Conservation (phyloP, 23 tunicate species). For the Trididemnum nubilum region DNA sequence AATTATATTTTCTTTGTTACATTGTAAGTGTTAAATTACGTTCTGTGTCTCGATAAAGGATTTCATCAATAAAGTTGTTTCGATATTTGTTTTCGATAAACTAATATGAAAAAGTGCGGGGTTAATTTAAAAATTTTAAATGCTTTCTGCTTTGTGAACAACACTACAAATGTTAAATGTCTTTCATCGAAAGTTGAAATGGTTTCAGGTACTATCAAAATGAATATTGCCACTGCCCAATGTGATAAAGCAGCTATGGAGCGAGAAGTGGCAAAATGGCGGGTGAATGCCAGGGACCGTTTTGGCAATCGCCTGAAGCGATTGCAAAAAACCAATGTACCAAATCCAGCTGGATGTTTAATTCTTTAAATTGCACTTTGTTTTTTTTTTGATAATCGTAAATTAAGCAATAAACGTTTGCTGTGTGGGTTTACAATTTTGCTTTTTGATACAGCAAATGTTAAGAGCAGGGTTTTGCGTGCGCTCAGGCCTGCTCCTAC, state of each 20-base stretch:
- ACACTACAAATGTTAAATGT: background rate
- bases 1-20: background rate
- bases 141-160: background rate
- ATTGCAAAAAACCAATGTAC: background rate
- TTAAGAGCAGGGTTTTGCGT: too few species aligned
- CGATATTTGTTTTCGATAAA: too few species aligned
- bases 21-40: background rate
- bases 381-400: background rate
- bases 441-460: background rate
- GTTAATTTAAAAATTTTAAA: background rate
- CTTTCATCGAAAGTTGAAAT: background rate
- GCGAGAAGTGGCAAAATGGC: background rate
- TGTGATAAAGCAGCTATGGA: background rate
- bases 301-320: background rate
- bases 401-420: background rate
- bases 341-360: too few species aligned
- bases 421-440: background rate
- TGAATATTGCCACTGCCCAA: background rate
- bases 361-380: background rate
- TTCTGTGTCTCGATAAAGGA: background rate
- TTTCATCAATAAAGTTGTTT: too few species aligned
- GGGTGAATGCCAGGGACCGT: background rate
- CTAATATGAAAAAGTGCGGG: too few species aligned
- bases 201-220: background rate
- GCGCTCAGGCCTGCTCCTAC: too few species aligned